Base-by-base conservation (phyloP, 2,888 invertebrate genomes). In the Leucania comma region DNA sequence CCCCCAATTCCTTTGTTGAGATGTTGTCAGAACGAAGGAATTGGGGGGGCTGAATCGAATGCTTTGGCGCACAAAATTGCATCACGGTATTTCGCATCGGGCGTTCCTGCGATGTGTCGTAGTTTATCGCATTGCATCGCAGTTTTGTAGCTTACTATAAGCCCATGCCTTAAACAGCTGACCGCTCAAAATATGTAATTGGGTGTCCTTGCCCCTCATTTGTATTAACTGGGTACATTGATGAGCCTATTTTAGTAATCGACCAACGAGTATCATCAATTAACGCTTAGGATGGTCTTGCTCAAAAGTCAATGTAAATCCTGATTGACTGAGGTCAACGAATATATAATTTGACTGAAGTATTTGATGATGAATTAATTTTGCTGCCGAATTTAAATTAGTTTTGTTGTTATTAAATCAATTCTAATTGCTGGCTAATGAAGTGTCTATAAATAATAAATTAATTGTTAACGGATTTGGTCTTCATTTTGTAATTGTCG, bases 101-200 rank as follows among this genome's bases (percentile, higher is more conserved):
- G n/a, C n/a, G n/a, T n/a, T n/a, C n/a, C n/a, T n/a, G n/a, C n/a
- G n/a, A n/a, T n/a, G n/a, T n/a, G n/a, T n/a, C n/a, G n/a, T n/a
- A n/a, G n/a, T n/a, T n/a, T n/a, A n/a, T n/a, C n/a, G n/a, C n/a
- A n/a, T n/a, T n/a, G n/a, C n/a, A 29, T 29, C 29, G 29, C 29
- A 29, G 29, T 29, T 29, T 35, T 9, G 24, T 70, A 69, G 62
- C 81, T 74, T 50, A 54, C 9, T 5, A n/a, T 78, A 63, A 17
- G 17, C 1, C 2, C n/a, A 56, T 22, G 24, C 32, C 38, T 50
- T 62, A 42, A 57, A 46, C 12, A 24, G 67, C 82, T 65, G 68
- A 61, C 73, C 69, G 68, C 32, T 78, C 72, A 81, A 83, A 81
- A 80, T 78, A 86, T 87, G 85, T 75, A 87, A 82, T 78, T 75